phyloP scores from a whole-genome alignment of 2,888 invertebrate genomes.

The Lasioglossum vierecki region DNA sequence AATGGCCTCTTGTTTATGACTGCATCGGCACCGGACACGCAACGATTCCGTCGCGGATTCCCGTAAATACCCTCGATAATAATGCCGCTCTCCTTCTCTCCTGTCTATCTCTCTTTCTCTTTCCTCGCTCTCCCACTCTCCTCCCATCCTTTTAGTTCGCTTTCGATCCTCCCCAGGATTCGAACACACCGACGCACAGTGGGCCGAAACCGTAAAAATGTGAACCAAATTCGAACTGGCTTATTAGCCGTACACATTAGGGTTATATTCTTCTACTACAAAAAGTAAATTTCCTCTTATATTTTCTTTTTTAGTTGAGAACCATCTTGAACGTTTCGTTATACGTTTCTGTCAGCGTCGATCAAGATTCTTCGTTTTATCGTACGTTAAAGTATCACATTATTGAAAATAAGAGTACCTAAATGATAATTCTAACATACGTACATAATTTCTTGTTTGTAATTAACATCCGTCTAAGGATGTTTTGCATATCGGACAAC shows the following conservation, averaged over 20 bases:
- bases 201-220: neutral
- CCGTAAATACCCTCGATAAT: conserved; percentile 73
- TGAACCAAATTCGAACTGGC: neutral
- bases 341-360: too few relatives aligned
- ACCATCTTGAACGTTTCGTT: neutral
- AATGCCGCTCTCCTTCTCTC: conserved; percentile 62
- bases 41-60: conserved; percentile 81
- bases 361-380: too few relatives aligned
- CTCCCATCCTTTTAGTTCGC: neutral
- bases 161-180: neutral
- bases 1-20: conserved; percentile 83
- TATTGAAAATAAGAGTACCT: too few relatives aligned
- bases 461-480: too few relatives aligned
- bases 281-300: neutral
- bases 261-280: neutral
- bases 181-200: neutral
- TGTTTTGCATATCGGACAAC: too few relatives aligned
- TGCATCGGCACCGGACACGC: conserved; percentile 79
- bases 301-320: neutral
- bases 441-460: too few relatives aligned
- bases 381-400: too few relatives aligned
- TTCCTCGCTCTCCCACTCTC: neutral
- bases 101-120: conserved; percentile 4
- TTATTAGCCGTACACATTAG: neutral
- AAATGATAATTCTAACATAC: too few relatives aligned